These are phyloP conservation scores for Bombyx huttoni DNA, from an alignment of 2,888 invertebrate species.

Conservation along the genomic window DNA sequence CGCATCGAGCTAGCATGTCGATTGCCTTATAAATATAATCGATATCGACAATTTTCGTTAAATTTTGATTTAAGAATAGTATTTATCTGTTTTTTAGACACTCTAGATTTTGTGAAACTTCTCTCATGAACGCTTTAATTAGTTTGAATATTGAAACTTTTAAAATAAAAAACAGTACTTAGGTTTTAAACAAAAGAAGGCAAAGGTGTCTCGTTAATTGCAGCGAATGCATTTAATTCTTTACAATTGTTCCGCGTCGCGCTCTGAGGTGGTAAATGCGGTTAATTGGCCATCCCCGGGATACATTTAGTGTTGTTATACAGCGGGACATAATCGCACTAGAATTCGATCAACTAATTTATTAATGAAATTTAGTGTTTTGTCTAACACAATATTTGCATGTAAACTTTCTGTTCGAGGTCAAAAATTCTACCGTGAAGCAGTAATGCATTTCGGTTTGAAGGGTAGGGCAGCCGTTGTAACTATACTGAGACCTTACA, in stretches of 20 bases:
- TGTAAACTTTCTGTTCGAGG: too few relatives aligned
- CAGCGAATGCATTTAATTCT: constrained; percentile 4
- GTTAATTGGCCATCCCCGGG: constrained; percentile 54
- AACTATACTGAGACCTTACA: too few relatives aligned
- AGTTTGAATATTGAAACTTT: not conserved
- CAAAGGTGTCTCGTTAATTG: constrained; percentile 12
- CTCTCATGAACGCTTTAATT: too few relatives aligned
- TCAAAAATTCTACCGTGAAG: too few relatives aligned
- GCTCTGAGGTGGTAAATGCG: constrained; percentile 47
- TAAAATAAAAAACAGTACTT: not conserved
- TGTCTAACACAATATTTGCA: too few relatives aligned
- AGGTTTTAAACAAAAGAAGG: constrained; percentile 7
- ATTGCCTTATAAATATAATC: constrained; percentile 8
- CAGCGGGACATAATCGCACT: constrained; percentile 19
- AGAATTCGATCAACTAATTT: too few relatives aligned
- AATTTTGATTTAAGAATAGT: not conserved
- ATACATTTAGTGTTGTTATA: constrained; percentile 18
- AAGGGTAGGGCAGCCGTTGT: too few relatives aligned
- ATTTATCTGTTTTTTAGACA: not conserved
- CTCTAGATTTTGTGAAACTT: too few relatives aligned
- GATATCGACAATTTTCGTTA: not conserved
- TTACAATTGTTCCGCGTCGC: constrained; percentile 45
- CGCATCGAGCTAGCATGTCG: constrained; percentile 29
- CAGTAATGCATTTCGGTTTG: too few relatives aligned
- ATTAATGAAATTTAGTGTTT: too few relatives aligned